A percentile compares a stretch with the other conserved stretches of the same genome.
These are phyloP conservation scores for Palaemon carinicauda DNA, from an alignment of 1,140 invertebrate genomes.

Conservation along the genomic window DNA sequence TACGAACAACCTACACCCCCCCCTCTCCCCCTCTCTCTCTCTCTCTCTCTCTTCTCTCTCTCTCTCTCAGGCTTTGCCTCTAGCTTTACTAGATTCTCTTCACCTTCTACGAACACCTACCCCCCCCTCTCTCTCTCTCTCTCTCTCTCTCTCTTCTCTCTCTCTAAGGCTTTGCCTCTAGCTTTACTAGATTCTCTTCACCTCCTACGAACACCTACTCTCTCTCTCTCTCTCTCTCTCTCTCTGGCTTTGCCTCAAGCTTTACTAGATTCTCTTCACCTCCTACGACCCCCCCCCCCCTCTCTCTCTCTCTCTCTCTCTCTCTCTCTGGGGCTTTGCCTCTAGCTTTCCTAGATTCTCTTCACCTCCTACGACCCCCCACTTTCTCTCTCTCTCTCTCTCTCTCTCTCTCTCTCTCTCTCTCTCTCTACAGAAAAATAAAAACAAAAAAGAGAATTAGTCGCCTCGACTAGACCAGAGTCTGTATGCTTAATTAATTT, in stretches of 20 bases:
- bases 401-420: background rate
- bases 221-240: background rate
- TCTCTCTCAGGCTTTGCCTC: background rate
- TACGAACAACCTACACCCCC: background rate
- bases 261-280: background rate
- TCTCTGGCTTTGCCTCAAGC: background rate
- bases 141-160: background rate
- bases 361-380: background rate
- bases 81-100: background rate
- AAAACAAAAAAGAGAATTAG: too few relatives aligned
- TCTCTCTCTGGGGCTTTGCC: background rate
- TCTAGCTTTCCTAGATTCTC: background rate
- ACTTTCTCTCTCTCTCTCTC: background rate
- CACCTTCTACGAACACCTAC: background rate
- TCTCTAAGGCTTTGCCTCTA: background rate
- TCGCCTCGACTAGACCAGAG: too few relatives aligned
- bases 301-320: background rate
- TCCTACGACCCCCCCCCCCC: background rate
- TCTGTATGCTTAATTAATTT: too few relatives aligned
- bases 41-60: background rate
- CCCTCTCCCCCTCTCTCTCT: background rate
- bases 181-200: background rate
- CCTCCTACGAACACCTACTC: background rate
- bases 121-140: background rate
- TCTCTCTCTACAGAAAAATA: background rate